phyloP scores from a whole-genome alignment of 2,888 invertebrate genomes.

The Drosophila gaucha region DNA sequence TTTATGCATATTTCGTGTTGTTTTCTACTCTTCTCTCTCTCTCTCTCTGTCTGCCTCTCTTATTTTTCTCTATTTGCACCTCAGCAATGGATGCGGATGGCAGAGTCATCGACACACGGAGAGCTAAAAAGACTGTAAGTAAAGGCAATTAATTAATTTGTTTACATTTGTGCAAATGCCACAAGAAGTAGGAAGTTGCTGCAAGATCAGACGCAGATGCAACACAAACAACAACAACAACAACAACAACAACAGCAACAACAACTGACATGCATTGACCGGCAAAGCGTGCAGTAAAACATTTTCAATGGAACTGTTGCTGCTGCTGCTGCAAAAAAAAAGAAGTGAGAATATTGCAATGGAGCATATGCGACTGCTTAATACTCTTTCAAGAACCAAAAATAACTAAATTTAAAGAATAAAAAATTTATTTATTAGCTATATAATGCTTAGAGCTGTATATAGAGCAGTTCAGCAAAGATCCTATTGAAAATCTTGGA shows the following conservation, averaged over 20 bases:
- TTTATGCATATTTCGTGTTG: constrained; percentile 48
- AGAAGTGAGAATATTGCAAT: too few relatives aligned
- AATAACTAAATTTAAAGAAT: too few relatives aligned
- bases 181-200: constrained; percentile 78
- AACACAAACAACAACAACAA: constrained; percentile 38
- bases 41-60: background rate
- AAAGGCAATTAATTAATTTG: constrained; percentile 79
- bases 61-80: constrained; percentile 23
- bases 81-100: constrained; percentile 30
- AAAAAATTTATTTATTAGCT: too few relatives aligned
- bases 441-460: too few relatives aligned
- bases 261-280: constrained; percentile 74
- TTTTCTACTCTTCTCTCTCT: constrained; percentile 4
- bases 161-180: constrained; percentile 74
- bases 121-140: constrained; percentile 63
- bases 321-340: constrained; percentile 34
- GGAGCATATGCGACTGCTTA: too few relatives aligned
- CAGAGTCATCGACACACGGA: constrained; percentile 46
- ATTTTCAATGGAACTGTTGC: constrained; percentile 73
- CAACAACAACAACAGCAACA: constrained; percentile 33
- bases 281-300: constrained; percentile 78
- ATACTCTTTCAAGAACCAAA: too few relatives aligned
- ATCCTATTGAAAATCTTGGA: too few relatives aligned
- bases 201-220: constrained; percentile 78
- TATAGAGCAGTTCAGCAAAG: too few relatives aligned